Conservation (phyloP, 2,888 invertebrate genomes). For the Ennomos fuscantarius region DNA sequence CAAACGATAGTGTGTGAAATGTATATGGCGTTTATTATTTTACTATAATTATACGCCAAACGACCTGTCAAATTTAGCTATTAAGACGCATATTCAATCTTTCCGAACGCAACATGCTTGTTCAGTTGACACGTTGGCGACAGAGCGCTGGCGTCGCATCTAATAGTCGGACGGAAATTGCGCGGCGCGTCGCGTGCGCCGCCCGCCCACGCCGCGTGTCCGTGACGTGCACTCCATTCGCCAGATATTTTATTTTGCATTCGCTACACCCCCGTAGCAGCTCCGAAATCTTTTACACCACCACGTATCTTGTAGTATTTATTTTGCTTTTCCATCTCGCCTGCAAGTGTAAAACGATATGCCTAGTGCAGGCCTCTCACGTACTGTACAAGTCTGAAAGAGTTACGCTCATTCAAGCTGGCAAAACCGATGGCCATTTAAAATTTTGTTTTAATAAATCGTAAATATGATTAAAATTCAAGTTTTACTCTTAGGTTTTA, state of each 20-base stretch:
- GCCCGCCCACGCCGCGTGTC: slow-evolving; percentile 60
- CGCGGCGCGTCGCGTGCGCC: slow-evolving; percentile 76
- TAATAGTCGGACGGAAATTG: slow-evolving; percentile 81
- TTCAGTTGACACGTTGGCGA: slow-evolving; percentile 57
- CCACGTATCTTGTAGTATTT: slow-evolving; percentile 37
- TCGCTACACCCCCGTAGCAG: slow-evolving; percentile 55
- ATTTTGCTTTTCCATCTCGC: slow-evolving; percentile 39
- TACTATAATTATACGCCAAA: neutral
- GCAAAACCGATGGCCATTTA: slow-evolving; percentile 1
- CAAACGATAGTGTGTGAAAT: too few relatives aligned
- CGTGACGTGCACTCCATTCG: slow-evolving; percentile 73
- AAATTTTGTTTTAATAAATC: neutral
- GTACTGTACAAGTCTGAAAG: slow-evolving; percentile 20
- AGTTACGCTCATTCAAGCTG: slow-evolving; percentile 17
- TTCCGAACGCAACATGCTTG: slow-evolving; percentile 47
- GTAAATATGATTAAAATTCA: slow-evolving; percentile 1
- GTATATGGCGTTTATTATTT: slow-evolving; percentile 25
- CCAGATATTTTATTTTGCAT: slow-evolving; percentile 69
- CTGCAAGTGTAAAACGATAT: slow-evolving; percentile 37
- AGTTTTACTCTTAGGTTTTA: neutral
- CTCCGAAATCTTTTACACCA: slow-evolving; percentile 57
- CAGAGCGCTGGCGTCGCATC: slow-evolving; percentile 69
- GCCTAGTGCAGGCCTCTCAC: slow-evolving; percentile 30
- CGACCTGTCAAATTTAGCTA: neutral
- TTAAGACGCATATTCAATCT: slow-evolving; percentile 18